Conservation (phyloP, 1,140 invertebrate genomes). For the Pteromalus puparum region DNA sequence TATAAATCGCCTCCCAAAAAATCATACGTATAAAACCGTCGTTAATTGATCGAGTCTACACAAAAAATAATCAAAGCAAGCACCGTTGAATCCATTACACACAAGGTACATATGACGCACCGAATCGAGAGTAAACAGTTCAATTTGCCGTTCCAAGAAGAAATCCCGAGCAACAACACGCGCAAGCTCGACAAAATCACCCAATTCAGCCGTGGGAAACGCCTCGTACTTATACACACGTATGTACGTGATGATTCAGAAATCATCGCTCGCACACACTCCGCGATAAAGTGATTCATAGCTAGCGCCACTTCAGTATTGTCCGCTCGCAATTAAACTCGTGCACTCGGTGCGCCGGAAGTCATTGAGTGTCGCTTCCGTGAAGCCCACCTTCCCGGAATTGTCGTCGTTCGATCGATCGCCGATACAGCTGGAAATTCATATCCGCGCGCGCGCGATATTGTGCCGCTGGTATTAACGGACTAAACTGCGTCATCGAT, state of each 20-base stretch:
- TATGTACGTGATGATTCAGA: constrained; percentile 1
- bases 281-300: neutral
- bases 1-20: too few relatives aligned
- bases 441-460: neutral
- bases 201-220: neutral
- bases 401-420: neutral
- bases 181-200: neutral
- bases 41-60: too few relatives aligned
- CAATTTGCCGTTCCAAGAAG: neutral
- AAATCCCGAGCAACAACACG: neutral
- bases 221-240: neutral
- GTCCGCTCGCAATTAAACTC: neutral
- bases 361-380: neutral
- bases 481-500: neutral
- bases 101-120: too few relatives aligned
- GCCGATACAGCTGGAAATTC: neutral
- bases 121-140: too few relatives aligned
- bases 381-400: neutral
- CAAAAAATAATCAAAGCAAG: too few relatives aligned
- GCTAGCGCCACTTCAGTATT: neutral
- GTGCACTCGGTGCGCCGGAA: neutral
- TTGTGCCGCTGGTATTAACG: neutral
- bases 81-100: too few relatives aligned
- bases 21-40: too few relatives aligned
- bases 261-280: neutral